These are phyloP conservation scores for Myocastor coypus DNA, from an alignment of 2,113 vertebrate genomes.

Conservation along the genomic window DNA sequence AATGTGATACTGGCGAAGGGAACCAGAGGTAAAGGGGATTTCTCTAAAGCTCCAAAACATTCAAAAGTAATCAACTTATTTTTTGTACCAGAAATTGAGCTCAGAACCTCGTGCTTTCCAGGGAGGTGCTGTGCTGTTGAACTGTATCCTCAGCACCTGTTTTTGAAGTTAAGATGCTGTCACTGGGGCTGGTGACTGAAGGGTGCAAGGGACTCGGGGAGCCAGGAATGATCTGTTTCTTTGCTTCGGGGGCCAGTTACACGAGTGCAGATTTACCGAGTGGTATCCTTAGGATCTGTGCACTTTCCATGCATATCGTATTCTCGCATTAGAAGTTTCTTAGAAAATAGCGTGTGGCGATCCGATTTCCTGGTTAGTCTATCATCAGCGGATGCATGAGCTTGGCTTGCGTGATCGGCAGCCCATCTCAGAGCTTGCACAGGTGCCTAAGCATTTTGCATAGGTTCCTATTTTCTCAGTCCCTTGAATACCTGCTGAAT, in stretches of 20 bases:
- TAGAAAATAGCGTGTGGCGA: background rate
- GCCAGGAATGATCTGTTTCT: background rate
- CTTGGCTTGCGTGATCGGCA: background rate
- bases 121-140: too few relatives aligned
- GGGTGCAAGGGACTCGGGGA: background rate
- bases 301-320: background rate
- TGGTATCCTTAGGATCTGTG: background rate
- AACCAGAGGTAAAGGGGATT: background rate
- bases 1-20: background rate
- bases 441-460: background rate
- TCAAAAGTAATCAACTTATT: background rate
- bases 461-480: conserved; percentile 35
- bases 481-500: background rate
- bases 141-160: background rate
- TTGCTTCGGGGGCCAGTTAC: background rate
- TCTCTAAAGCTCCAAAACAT: background rate
- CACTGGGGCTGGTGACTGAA: background rate
- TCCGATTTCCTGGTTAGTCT: background rate
- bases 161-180: background rate
- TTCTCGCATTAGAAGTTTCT: background rate
- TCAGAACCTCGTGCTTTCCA: too few relatives aligned
- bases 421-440: background rate
- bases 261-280: background rate
- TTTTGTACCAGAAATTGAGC: background rate
- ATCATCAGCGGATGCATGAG: background rate